Evolutionary conservation across 2,888 invertebrate genomes (phyloP), one percentile per base, ranked within the genome.

Genomic region (Chaetogeoica ovagalla): DNA sequence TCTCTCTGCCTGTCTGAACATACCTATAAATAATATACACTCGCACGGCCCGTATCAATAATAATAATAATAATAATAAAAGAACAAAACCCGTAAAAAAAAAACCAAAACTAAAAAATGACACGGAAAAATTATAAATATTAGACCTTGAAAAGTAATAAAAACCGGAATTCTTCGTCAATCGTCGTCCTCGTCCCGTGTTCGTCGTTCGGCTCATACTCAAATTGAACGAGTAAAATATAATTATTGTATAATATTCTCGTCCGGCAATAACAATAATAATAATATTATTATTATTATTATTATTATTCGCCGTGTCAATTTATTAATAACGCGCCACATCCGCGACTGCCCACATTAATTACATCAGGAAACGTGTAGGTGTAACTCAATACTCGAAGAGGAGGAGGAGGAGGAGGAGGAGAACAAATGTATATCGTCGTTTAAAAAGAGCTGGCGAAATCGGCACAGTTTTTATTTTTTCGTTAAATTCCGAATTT

Each of bases 141-240:
- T 37, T 21, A n/a, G 63, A 43, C 74, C 74, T 75, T n/a, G 74
- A 66, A 57, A 19, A 23, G 19, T 15, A 23, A 66, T 75, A 75
- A 43, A 30, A 66, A 75, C 74, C 74, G 39, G 57, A 75, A 75
- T 66, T 37, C 63, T n/a, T n/a, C 19, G 73, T 52, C 73, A 19
- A 65, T 63, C 55, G 37, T 21, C 62, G 21, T 37, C 63, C 30
- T 30, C 30, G 55, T 43, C 43, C 17, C 62, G 21, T 37, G 55
- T 4, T 30, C 30, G 55, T 43, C 43, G 43, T 43, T 43, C 43
- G 43, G 4, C 30, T 11, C 43, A n/a, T 11, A 74, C n/a, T 55
- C 63, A 39, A 74, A 75, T 75, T 43, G 55, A 23, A 74, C 37
- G 17, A 37, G 55, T 11, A 17, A 37, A 17, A 63, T 37, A 17